Percentiles rank a stretch among this genome's conserved stretches.
phyloP scores from a whole-genome alignment of 2,888 invertebrate species.

The Orthonevra nobilis region DNA sequence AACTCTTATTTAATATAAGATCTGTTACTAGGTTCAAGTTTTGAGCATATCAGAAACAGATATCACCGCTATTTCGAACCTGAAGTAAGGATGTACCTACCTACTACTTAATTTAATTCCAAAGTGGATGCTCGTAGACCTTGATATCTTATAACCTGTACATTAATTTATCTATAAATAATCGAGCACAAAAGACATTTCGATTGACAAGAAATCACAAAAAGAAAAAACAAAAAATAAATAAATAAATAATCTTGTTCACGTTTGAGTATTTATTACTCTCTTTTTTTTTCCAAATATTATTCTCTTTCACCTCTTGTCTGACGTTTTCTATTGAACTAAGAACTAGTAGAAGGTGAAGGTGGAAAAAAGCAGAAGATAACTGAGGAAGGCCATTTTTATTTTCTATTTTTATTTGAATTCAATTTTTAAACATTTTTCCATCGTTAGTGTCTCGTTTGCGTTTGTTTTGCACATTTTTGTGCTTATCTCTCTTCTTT shows the following conservation, averaged over 20 bases:
- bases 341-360: too few relatives aligned
- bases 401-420: slow-evolving; percentile 28
- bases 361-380: too few relatives aligned
- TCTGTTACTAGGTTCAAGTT: too few relatives aligned
- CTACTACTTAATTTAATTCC: slow-evolving; percentile 18
- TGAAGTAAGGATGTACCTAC: too few relatives aligned
- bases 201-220: slow-evolving; percentile 2
- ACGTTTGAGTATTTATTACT: not conserved
- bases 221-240: too few relatives aligned
- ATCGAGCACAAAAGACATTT: slow-evolving; percentile 29
- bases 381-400: not conserved
- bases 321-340: too few relatives aligned
- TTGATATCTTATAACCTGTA: slow-evolving; percentile 19
- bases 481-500: not conserved
- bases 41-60: too few relatives aligned
- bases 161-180: slow-evolving; percentile 46
- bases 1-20: too few relatives aligned
- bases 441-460: not conserved
- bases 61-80: too few relatives aligned
- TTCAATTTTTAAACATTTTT: slow-evolving; percentile 24
- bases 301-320: too few relatives aligned
- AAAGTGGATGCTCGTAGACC: slow-evolving; percentile 12
- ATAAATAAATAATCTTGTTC: too few relatives aligned
- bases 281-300: not conserved
- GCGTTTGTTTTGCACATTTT: not conserved